phyloP scores from a whole-genome alignment of 2,113 vertebrate genomes.

The Neodon shergylaensis region DNA sequence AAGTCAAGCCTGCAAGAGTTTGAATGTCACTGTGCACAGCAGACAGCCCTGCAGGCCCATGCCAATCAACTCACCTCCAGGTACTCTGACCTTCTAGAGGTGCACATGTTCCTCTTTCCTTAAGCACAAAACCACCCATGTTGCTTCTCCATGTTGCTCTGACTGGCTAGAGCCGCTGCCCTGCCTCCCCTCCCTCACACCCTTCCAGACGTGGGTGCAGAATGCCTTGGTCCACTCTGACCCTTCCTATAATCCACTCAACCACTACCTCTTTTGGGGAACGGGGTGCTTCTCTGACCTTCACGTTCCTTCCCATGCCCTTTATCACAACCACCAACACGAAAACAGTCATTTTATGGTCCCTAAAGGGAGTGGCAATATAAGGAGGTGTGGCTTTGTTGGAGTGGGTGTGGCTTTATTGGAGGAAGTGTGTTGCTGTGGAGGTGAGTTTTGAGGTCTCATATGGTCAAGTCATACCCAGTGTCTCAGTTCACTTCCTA shows the following conservation, averaged over 20 bases:
- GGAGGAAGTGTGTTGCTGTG: neutral
- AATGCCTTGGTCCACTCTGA: neutral
- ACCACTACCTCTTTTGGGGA: neutral
- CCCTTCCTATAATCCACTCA: neutral
- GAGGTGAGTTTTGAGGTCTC: neutral
- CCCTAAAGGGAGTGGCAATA: neutral
- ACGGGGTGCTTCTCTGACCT: neutral
- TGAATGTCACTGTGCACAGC: neutral
- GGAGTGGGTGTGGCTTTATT: neutral
- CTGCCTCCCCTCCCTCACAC: neutral
- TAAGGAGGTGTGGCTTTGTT: neutral
- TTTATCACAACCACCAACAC: neutral
- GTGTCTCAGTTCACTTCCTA: neutral
- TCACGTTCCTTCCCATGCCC: neutral
- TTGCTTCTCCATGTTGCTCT: neutral
- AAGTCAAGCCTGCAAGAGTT: neutral
- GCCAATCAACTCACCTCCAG: neutral
- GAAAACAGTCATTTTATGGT: neutral
- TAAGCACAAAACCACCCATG: neutral
- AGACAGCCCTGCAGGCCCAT: neutral
- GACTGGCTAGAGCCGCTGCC: neutral
- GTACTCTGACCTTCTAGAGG: neutral
- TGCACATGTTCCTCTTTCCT: neutral
- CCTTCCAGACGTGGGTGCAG: fast-evolving
- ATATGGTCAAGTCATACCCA: neutral